Base-by-base conservation (phyloP, 2,113 vertebrate species). In the Hassar affinis region DNA sequence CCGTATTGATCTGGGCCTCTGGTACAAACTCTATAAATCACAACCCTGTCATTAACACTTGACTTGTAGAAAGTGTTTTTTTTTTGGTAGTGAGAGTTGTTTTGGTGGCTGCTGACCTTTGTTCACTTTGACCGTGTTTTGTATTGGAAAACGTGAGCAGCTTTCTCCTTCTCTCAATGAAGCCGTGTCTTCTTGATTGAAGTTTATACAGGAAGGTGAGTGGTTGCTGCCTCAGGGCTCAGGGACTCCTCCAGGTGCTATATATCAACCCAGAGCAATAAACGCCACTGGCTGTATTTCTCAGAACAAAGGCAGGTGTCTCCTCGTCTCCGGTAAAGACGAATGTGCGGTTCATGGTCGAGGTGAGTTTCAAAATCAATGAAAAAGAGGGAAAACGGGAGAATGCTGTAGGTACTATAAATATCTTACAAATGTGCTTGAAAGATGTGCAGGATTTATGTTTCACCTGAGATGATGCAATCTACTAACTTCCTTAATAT, bases 211-310 rank as follows among this genome's bases (percentile, higher is more conserved):
- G 33, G 81, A 83, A 80, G 86, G 85, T 88, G 83, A 81, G 69
- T 42, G 35, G 82, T 61, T 71, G 57, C 79, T 57, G 72, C 59
- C 54, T 69, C 10, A 1, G 68, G 59, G 81, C 78, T 75, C 75
- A 33, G 59, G 64, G 59, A 42, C 74, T 81, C 78, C 51, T 69
- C 79, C 59, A 69, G 88, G 86, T 62, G 66, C 51, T 59, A 87
- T 89, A 87, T 85, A 87, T 90, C 88, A 86, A 85, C 81, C 79
- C 56, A 11, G 59, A 82, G 83, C 83, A 78, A 83, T 89, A 90
- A 88, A 86, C 79, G 83, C 69, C 61, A 81, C 85, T 54, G 80
- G 78, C 80, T 78, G 77, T 30, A 84, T 87, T 83, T 78, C 77
- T 68, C 76, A 83, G 56, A 33, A 75, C 42, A 57, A 68, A 83